Conservation (phyloP, 2,797 vertebrate genomes). For the Botia almorhae region DNA sequence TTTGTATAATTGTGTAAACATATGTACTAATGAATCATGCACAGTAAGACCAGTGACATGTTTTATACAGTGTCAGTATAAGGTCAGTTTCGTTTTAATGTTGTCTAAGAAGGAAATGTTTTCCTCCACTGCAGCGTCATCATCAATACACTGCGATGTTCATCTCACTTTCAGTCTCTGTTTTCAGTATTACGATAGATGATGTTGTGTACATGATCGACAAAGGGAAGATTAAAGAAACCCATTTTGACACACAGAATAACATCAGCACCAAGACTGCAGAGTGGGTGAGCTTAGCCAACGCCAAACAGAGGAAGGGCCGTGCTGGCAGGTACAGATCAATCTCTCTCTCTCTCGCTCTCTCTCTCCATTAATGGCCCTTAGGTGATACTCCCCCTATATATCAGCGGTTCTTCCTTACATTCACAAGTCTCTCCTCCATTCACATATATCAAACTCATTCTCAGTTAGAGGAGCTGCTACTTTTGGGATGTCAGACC, state of each 20-base stretch:
- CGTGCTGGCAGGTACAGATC: conserved; percentile 89
- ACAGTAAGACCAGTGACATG: no score
- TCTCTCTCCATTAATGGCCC: not conserved
- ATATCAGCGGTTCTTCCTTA: not conserved
- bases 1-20: no score
- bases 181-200: conserved; percentile 93
- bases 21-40: no score
- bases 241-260: conserved; percentile 96
- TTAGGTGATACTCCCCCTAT: not conserved
- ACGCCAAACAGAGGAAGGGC: conserved; percentile 95
- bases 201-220: conserved; percentile 97
- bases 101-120: not conserved
- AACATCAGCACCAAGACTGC: conserved; percentile 97
- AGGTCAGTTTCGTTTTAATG: not conserved
- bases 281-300: conserved; percentile 98
- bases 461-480: not conserved
- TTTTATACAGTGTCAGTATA: not conserved
- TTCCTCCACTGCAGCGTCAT: not conserved
- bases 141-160: not conserved
- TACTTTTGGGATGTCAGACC: not conserved
- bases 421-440: no score
- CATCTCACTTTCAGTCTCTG: not conserved
- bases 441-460: conserved; percentile 37
- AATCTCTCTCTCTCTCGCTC: not conserved
- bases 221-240: conserved; percentile 97